A percentile compares a stretch with the other conserved stretches of the same genome.
These are phyloP conservation scores for Gymnocephalus cernua DNA, from an alignment of 2,113 vertebrate genomes.

Conservation along the genomic window DNA sequence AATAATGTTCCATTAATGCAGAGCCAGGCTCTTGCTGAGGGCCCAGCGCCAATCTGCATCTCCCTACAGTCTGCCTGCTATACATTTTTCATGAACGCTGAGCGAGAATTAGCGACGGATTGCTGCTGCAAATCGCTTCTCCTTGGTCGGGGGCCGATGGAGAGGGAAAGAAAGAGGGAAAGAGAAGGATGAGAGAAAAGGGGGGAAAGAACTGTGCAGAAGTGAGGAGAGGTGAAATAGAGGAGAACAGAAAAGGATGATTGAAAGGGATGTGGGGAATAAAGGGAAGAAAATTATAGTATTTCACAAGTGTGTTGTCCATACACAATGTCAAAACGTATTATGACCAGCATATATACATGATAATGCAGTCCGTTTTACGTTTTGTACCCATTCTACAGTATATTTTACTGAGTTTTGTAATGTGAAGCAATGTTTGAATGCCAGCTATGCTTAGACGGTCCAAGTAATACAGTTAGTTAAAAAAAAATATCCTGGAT, in stretches of 20 bases:
- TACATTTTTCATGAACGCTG: slow-evolving; percentile 87
- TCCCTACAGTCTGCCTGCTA: slow-evolving; percentile 82
- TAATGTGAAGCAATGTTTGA: not conserved
- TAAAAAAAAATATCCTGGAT: not conserved
- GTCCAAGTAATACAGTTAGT: not conserved
- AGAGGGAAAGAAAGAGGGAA: slow-evolving; percentile 32
- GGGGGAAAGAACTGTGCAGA: not conserved
- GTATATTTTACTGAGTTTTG: not conserved
- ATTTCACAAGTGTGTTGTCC: slow-evolving; percentile 6
- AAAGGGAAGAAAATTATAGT: not conserved
- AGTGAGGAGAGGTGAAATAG: slow-evolving; percentile 28
- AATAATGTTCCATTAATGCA: slow-evolving; percentile 81
- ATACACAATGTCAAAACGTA: not conserved
- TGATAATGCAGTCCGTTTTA: not conserved
- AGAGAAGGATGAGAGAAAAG: slow-evolving; percentile 29
- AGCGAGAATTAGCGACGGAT: slow-evolving; percentile 83
- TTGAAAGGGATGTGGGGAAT: slow-evolving; percentile 18
- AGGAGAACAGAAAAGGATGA: slow-evolving; percentile 25
- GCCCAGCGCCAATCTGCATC: slow-evolving; percentile 81
- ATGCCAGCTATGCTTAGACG: not conserved
- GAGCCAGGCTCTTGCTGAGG: slow-evolving; percentile 74
- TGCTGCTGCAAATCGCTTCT: slow-evolving; percentile 81
- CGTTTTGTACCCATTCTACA: not conserved
- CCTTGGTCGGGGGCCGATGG: slow-evolving; percentile 57
- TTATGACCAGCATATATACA: not conserved